These are phyloP conservation scores for Tiliqua scincoides DNA, from an alignment of 2,113 vertebrate species.

Conservation along the genomic window DNA sequence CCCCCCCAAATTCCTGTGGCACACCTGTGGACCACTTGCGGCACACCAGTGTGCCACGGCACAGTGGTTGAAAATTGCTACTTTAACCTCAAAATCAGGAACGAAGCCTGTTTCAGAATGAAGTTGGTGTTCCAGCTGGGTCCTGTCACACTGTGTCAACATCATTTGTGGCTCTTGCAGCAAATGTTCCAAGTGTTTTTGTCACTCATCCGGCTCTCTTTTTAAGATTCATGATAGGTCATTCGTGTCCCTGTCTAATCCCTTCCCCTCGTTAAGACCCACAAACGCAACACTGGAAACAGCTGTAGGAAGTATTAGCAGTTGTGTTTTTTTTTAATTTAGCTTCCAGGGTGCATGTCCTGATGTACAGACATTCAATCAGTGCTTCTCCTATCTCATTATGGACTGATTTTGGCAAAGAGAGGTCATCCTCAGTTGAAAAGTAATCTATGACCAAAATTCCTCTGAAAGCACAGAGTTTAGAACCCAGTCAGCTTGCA, in stretches of 20 bases:
- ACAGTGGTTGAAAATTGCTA: no score
- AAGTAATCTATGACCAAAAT: not conserved
- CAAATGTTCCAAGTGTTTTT: no score
- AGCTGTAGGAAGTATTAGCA: not conserved
- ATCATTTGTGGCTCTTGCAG: not conserved
- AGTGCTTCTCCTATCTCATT: not conserved
- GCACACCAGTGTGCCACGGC: no score
- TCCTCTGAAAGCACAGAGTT: not conserved
- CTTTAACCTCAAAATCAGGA: no score
- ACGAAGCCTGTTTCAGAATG: not conserved
- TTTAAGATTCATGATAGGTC: not conserved
- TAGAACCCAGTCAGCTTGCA: not conserved
- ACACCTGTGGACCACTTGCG: no score
- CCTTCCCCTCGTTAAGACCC: not conserved
- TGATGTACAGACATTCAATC: not conserved
- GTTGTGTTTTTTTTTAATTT: not conserved
- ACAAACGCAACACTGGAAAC: not conserved
- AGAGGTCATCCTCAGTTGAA: not conserved
- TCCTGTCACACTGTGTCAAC: fast-evolving
- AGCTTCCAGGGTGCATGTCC: not conserved
- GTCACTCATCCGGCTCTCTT: not conserved
- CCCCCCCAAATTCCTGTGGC: no score
- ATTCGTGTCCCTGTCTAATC: not conserved
- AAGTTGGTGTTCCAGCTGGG: not conserved
- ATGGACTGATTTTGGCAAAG: not conserved